phyloP scores from a whole-genome alignment of 2,888 invertebrate genomes.

The Cephus runcator region DNA sequence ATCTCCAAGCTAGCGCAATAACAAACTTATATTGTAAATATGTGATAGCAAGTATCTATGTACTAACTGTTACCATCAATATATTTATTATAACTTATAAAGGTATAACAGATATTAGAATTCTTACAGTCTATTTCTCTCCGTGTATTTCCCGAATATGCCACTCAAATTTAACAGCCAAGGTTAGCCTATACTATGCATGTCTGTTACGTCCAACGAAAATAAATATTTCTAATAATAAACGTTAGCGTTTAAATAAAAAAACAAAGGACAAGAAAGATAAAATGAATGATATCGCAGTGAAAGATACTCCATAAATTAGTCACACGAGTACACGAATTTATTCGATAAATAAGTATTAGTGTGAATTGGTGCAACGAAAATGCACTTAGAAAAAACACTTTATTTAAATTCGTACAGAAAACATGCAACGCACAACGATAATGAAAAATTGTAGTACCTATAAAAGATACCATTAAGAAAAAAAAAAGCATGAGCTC shows the following conservation, averaged over 20 bases:
- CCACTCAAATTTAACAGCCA: not conserved
- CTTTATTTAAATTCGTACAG: no score
- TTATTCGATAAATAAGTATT: not conserved
- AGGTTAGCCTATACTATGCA: not conserved
- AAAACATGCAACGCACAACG: not conserved
- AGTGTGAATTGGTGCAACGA: not conserved
- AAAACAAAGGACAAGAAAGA: not conserved
- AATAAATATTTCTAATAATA: not conserved
- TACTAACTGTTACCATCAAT: no score
- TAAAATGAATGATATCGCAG: not conserved
- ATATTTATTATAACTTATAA: no score
- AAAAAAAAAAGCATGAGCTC: not conserved
- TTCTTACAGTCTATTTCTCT: no score
- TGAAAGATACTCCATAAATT: not conserved
- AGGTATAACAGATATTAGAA: no score
- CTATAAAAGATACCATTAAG: not conserved
- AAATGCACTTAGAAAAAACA: not conserved
- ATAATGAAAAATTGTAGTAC: not conserved
- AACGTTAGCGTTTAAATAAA: not conserved
- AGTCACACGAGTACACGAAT: not conserved
- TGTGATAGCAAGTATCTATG: no score
- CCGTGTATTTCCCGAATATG: not conserved
- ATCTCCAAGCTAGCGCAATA: no score
- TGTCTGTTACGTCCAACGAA: not conserved
- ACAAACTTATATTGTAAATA: no score